phyloP scores from a whole-genome alignment of 2,797 vertebrate species.

The Mus minutoides region DNA sequence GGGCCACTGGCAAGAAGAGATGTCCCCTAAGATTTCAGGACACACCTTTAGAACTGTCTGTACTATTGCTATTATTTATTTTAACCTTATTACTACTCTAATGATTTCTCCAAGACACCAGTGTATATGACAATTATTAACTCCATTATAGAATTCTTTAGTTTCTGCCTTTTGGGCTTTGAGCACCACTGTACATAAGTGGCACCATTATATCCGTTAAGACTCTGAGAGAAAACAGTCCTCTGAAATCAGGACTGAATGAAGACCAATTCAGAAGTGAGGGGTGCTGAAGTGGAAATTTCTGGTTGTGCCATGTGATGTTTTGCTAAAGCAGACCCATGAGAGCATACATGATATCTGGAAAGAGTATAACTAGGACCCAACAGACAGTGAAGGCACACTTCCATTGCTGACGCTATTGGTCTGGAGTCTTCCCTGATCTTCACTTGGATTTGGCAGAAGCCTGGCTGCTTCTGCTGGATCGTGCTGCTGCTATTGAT shows the following conservation, averaged over 20 bases:
- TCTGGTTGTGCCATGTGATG: too few species aligned
- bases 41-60: background rate
- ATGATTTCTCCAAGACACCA: background rate
- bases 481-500: background rate
- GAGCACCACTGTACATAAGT: background rate
- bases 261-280: background rate
- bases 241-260: background rate
- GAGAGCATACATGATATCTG: background rate
- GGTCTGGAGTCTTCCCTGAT: background rate
- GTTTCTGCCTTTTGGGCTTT: background rate
- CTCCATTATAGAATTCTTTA: background rate
- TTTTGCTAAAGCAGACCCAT: too few species aligned
- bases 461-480: background rate
- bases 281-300: background rate
- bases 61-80: background rate
- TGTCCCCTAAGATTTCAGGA: background rate
- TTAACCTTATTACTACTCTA: background rate
- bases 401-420: background rate
- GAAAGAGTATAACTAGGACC: background rate
- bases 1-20: background rate
- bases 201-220: background rate
- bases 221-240: background rate
- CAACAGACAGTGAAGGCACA: background rate
- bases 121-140: background rate
- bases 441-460: background rate